Conservation (phyloP, 1,140 invertebrate genomes). For the Mya arenaria region DNA sequence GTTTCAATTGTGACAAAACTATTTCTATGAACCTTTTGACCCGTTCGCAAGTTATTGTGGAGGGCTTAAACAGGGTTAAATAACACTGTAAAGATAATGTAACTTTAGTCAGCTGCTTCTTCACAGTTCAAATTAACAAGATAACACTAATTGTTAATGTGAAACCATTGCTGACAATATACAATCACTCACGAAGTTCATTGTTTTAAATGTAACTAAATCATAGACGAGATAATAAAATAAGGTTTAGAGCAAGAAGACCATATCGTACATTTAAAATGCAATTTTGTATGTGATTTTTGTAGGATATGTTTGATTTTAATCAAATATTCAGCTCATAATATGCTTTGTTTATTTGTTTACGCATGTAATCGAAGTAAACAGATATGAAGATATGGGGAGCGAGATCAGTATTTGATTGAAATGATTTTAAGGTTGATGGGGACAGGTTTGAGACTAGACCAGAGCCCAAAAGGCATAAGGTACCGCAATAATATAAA, state of each 20-base stretch:
- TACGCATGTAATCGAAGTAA: slow-evolving; percentile 6
- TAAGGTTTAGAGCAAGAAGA: too few relatives aligned
- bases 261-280: too few relatives aligned
- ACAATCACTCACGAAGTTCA: not conserved
- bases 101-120: not conserved
- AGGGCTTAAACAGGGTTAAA: slow-evolving; percentile 41
- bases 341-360: slow-evolving; percentile 37
- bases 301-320: too few relatives aligned
- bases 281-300: too few relatives aligned
- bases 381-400: not conserved
- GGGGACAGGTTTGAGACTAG: too few relatives aligned
- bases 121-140: slow-evolving; percentile 24
- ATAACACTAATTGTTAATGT: slow-evolving; percentile 40
- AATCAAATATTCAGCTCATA: too few relatives aligned
- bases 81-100: slow-evolving; percentile 25
- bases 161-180: slow-evolving; percentile 37
- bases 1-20: not conserved
- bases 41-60: slow-evolving; percentile 2
- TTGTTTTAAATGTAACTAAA: slow-evolving; percentile 43
- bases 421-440: slow-evolving; percentile 20
- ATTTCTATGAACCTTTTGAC: not conserved
- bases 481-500: too few relatives aligned
- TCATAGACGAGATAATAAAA: slow-evolving; percentile 31
- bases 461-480: too few relatives aligned
- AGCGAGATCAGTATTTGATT: too few relatives aligned